A percentile compares a stretch with the other conserved stretches of the same genome.
Evolutionary conservation across 2,113 vertebrate genomes (phyloP).

Genomic region (Columbina picui): DNA sequence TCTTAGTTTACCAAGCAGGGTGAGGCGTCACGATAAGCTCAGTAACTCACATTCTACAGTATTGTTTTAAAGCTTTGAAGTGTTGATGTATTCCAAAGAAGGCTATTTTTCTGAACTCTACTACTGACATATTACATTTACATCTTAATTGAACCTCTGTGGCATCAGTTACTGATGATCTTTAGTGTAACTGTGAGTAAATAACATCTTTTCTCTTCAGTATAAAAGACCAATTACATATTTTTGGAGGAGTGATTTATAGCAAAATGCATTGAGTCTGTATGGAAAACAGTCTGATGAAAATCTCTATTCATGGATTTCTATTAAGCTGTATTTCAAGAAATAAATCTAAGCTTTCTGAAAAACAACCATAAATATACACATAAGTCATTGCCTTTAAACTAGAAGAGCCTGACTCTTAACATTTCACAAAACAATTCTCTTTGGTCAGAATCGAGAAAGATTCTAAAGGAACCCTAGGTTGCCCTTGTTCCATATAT

Average conservation of each 20-base stretch:
- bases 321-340: neutral
- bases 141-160: neutral
- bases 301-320: neutral
- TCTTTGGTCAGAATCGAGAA: neutral
- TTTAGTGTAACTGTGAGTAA: neutral
- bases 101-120: neutral
- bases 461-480: neutral
- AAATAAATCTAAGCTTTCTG: neutral
- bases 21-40: neutral
- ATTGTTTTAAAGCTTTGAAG: neutral
- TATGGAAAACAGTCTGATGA: neutral
- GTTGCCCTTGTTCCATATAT: neutral
- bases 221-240: neutral
- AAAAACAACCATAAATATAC: neutral
- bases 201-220: neutral
- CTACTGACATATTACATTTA: neutral
- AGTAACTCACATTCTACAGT: neutral
- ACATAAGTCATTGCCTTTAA: neutral
- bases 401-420: neutral
- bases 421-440: neutral
- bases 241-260: neutral
- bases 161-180: neutral
- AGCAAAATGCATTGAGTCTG: neutral
- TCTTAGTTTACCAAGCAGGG: neutral
- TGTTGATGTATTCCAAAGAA: neutral